Base-by-base conservation (phyloP, 2,888 invertebrate genomes). In the Drosophila merina region DNA sequence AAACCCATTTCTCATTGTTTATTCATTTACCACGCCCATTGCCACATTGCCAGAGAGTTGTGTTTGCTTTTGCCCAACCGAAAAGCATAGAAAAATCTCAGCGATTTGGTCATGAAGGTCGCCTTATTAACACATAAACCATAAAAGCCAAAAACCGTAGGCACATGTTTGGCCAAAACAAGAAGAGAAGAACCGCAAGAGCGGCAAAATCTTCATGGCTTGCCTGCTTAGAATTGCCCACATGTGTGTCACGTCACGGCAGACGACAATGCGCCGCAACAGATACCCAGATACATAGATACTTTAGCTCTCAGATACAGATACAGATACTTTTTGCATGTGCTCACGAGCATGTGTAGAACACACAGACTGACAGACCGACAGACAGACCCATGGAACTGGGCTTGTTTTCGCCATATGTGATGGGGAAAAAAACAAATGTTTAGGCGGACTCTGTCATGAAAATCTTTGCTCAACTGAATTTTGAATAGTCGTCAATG, bases 351-450 rank as follows among this genome's bases (percentile, higher is more conserved):
- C 57, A 59, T 60, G 54, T 63, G 48, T 54, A 49, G 56, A 58
- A 73, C 50, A 54, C 50, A 68, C 62, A 62, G 33, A 62, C 38
- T 12, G 36, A 44, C 55, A 45, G 57, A 12, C 52, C 60, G 56
- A 58, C 66, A 48, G 57, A 69, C 72, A 48, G 12, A 55, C 50
- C 50, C 86, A 74, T 74, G 85, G 87, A 76, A 55, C 73, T 77
- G 86, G 88, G 86, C 88, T 83, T 83, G 83, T 87, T 88, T 85
- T 87, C 74, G 82, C 88, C 83, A 83, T 83, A 83, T 83, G 88
- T 82, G 83, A 82, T 64, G 64, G 30, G 45, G 31, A 28, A 31
- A 66, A 51, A 72, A 31, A 40, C 5, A 40, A 79, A 77, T 88
- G 83, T 77, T 86, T 79, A 77, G 88, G 83, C 83, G 83, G 64